phyloP scores from a whole-genome alignment of 2,888 invertebrate genomes.

The Drosophila nr. perissopoda region DNA sequence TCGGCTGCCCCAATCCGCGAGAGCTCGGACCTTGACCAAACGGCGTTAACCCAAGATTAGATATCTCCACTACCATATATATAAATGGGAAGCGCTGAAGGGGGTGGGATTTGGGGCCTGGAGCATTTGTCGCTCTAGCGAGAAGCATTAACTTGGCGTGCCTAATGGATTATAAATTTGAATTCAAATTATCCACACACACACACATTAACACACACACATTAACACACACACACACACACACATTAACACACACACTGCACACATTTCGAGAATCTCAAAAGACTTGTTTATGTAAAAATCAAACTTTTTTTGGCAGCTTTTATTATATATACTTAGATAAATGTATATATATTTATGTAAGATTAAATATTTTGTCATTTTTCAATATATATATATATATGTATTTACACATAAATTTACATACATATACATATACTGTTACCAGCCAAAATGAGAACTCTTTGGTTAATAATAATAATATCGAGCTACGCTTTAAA shows the following conservation, averaged over 20 bases:
- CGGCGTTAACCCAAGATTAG: constrained; percentile 23
- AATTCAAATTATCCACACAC: constrained; percentile 49
- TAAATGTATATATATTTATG: constrained; percentile 5
- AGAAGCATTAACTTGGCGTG: constrained; percentile 53
- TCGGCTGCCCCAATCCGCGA: constrained; percentile 49
- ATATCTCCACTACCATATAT: neutral
- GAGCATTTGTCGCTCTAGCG: constrained; percentile 14
- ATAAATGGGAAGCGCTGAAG: neutral
- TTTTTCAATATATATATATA: constrained; percentile 3
- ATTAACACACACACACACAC: constrained; percentile 1
- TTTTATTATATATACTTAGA: constrained; percentile 25
- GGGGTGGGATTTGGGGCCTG: neutral
- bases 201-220: constrained; percentile 20
- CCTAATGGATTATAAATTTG: constrained; percentile 64
- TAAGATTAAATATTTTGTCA: neutral
- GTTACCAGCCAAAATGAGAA: neutral
- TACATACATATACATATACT: constrained; percentile 1
- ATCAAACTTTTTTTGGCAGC: constrained; percentile 53
- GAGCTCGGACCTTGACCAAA: constrained; percentile 21
- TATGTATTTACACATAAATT: neutral
- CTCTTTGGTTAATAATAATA: neutral
- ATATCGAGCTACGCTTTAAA: neutral
- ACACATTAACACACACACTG: constrained; percentile 16
- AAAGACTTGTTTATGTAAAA: constrained; percentile 71
- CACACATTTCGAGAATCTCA: constrained; percentile 67